Evolutionary conservation across 2,797 vertebrate genomes (phyloP), one percentile per base, ranked within the genome.

Genomic region (Neosilurus mollespiculum): DNA sequence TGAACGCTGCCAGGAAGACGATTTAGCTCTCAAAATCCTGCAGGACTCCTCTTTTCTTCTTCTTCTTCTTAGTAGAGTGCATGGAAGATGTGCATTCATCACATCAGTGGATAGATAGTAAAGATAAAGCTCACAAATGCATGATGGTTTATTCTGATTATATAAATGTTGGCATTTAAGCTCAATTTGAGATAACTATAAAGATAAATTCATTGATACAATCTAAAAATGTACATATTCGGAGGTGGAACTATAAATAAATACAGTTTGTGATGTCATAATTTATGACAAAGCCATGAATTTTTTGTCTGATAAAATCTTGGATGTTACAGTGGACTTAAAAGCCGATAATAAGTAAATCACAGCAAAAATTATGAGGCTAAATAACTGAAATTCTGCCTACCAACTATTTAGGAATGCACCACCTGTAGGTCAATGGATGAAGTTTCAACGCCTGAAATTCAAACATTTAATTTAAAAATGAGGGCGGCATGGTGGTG

Each of bases 11-110:
- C 87, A 87, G 83, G 72, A 87, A 69, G 62, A 81, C 70, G 53
- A 65, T 82, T 86, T 86, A 88, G 66, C 72, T 86, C 69, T 71
- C 49, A 49, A 73, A 87, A 81, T 81, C 77, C 59, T 56, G 37
- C 70, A 69, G 30, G 24, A 80, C 75, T 67, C 66, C 80, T 78
- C 53, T 59, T 81, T 49, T 61, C 53, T 20, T 83, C 22, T 78
- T 20, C 59, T 37, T 37, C 56, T 82, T 26, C 66, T 61, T 20
- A 64, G 76, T 10, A 43, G 43, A 78, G 76, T 65, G 61, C 59
- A 11, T 18, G 24, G 76, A 78, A 26, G 59, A 64, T 26, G 61
- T 26, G 61, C 51, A 64, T 65, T 78, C 43, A 65, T 64, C 76
- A 64, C 64, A 15, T 53, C 43, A 62, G 20, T 16, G 75, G 43